Evolutionary conservation across 2,888 invertebrate species (phyloP), one percentile per base, ranked within the genome.

Genomic region (Sceliomorpha sp.): DNA sequence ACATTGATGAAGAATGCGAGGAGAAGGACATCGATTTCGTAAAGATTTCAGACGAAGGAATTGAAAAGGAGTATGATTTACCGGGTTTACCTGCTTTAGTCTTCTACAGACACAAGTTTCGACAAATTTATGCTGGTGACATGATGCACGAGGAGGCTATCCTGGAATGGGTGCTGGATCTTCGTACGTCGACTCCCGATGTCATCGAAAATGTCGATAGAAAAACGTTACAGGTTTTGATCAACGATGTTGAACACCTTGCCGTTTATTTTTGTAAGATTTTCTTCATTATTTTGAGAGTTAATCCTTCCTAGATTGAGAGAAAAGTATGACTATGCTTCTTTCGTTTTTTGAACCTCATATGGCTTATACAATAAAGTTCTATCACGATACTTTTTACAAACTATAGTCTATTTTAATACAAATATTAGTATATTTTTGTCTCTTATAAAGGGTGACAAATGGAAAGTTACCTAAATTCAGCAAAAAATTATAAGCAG

Each of bases 1-100:
- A 97, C 81, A 97, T 97, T 77, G 97, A 97, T 82, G 96, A 97
- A 78, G 96, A 96, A 83, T 96, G 96, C 83, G 97, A 97, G 89
- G 95, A 96, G 82, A 94, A 96, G 86, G 94, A 96, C 77, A 96
- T 97, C 73, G 95, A 96, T 86, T 97, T 97, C 84, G 94, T 97
- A 0, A 97, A 97, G 88, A 96, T 96, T 72, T 96, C 96, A 5
- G 97, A 97, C 82, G 94, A 94, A 17, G 95, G 95, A 37, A 92
- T 97, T 58, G 94, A 95, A 68, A 94, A 94, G 81, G 96, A 96
- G 89, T 97, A 97, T 85, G 96, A 96, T 86, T 90, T 97, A 12
- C 90, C 94, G 12, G 91, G 92, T 8, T 89, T 97, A 55, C 97
- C 97, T 70, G 93, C 96, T 13, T 90, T 97, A 56, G 95, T 94